Conservation (phyloP, 1,140 invertebrate species). For the Homalodisca vitripennis region DNA sequence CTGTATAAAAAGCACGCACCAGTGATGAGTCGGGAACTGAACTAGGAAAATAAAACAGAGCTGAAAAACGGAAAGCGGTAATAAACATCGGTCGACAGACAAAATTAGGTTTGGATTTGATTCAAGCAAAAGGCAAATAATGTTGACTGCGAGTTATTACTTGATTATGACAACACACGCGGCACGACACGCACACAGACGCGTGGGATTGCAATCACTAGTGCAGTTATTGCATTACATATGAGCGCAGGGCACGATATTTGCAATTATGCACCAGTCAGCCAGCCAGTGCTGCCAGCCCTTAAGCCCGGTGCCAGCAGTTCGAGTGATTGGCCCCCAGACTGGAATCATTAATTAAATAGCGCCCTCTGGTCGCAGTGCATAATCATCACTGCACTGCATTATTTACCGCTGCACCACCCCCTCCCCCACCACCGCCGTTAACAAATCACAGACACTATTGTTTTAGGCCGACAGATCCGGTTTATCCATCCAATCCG, state of each 20-base stretch:
- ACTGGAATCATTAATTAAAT: conserved; percentile 20
- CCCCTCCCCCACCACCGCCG: not conserved
- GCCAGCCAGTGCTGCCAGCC: not conserved
- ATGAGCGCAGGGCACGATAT: conserved; percentile 2
- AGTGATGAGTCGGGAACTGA: too few relatives aligned
- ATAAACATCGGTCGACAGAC: not conserved
- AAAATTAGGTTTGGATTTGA: conserved; percentile 26
- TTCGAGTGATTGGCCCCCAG: not conserved
- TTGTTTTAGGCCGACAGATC: too few relatives aligned
- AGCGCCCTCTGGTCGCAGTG: not conserved
- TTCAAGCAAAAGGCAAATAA: conserved; percentile 26
- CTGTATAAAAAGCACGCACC: too few relatives aligned
- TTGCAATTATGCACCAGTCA: conserved; percentile 5
- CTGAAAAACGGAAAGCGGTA: conserved; percentile 3
- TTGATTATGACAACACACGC: not conserved
- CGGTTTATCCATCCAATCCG: too few relatives aligned
- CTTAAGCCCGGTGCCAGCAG: not conserved
- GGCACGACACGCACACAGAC: conserved; percentile 1
- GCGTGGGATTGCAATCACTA: conserved; percentile 2
- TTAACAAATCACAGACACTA: too few relatives aligned
- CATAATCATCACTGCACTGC: conserved; percentile 22
- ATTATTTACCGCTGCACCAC: not conserved
- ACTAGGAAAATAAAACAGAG: too few relatives aligned
- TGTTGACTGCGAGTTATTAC: conserved; percentile 25
- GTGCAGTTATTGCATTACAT: conserved; percentile 20